A percentile compares a stretch with the other conserved stretches of the same genome.
Conservation (phyloP, 1,140 invertebrate genomes). For the Paracyclopina nana region DNA sequence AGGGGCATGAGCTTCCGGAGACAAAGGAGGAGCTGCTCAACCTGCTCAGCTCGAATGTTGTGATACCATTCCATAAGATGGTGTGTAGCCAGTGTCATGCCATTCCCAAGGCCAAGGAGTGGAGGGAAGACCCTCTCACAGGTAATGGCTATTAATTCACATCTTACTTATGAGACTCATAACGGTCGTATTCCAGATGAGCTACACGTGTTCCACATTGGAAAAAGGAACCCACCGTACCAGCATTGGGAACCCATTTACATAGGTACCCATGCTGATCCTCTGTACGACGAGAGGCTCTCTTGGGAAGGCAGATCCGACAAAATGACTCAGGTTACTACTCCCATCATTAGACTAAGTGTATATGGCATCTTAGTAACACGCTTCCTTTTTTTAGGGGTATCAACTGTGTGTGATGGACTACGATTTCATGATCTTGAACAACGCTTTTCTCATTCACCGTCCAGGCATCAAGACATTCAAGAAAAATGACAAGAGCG, state of each 20-base stretch:
- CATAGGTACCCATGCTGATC: constrained; percentile 54
- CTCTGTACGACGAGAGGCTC: constrained; percentile 53
- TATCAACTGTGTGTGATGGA: constrained; percentile 64
- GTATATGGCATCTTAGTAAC: background rate
- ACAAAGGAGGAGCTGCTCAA: constrained; percentile 49
- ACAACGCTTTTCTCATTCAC: constrained; percentile 71
- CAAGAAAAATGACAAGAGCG: background rate
- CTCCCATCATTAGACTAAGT: background rate
- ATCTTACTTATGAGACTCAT: no score
- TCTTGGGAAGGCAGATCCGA: constrained; percentile 63
- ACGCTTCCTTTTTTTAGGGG: constrained; percentile 35
- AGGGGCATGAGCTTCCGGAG: constrained; percentile 42
- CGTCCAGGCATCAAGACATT: constrained; percentile 40
- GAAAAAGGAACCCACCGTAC: constrained; percentile 22
- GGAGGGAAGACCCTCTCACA: constrained; percentile 31
- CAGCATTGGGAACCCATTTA: constrained; percentile 63
- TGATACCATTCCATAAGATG: constrained; percentile 75
- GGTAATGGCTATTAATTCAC: background rate
- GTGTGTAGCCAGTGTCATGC: constrained; percentile 70
- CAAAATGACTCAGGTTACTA: constrained; percentile 61
- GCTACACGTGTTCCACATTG: background rate
- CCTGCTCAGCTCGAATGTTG: constrained; percentile 50
- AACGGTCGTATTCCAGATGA: background rate
- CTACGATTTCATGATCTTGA: constrained; percentile 70
- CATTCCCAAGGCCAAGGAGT: constrained; percentile 61